These are phyloP conservation scores for Circaetus cinerascens DNA, from an alignment of 2,113 vertebrate genomes.

Conservation along the genomic window DNA sequence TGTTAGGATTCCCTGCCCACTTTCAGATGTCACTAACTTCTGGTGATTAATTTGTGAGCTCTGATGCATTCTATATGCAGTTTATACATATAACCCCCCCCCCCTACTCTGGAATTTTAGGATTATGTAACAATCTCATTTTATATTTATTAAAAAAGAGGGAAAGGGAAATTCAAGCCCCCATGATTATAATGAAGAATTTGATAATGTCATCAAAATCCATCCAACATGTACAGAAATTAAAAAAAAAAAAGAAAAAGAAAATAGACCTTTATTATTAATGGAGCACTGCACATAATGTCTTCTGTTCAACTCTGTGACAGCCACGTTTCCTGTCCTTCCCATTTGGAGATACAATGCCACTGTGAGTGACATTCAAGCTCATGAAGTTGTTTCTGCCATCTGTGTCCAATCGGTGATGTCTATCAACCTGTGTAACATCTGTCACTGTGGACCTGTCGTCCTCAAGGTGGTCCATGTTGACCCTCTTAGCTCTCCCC, in stretches of 20 bases:
- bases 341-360: background rate
- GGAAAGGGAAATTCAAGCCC: background rate
- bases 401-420: background rate
- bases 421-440: background rate
- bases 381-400: background rate
- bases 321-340: background rate
- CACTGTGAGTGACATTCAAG: background rate
- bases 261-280: background rate
- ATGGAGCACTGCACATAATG: background rate
- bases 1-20: constrained; percentile 29
- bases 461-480: background rate
- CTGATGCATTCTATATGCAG: background rate
- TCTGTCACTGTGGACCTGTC: background rate
- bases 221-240: background rate
- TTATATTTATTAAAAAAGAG: background rate
- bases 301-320: background rate
- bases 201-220: background rate
- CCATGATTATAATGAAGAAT: background rate
- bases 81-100: background rate
- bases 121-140: background rate
- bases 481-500: background rate
- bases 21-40: constrained; percentile 6
- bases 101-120: background rate
- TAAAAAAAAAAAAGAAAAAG: too few species aligned
- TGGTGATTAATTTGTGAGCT: constrained; percentile 15